Percentiles rank a stretch among this genome's conserved stretches.
These are phyloP conservation scores for Pocillopora verrucosa DNA, from an alignment of 64 coral and sea anemone genomes.

Conservation along the genomic window DNA sequence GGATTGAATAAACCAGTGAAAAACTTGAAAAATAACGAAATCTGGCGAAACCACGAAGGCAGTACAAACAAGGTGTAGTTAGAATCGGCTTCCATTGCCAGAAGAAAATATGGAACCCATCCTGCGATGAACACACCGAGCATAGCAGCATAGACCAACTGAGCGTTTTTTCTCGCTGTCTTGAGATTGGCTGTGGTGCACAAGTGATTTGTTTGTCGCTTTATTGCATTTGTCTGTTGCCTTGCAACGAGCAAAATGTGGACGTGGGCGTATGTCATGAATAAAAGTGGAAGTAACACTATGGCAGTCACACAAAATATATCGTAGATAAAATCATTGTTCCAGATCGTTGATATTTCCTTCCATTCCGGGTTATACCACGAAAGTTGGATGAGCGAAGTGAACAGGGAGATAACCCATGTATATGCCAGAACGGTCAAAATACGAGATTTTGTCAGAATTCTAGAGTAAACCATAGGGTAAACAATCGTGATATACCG, in stretches of 20 bases:
- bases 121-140: neutral
- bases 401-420: slow-evolving; percentile 6
- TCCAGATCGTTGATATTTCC: neutral
- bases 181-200: neutral
- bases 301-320: neutral
- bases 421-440: neutral
- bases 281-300: neutral
- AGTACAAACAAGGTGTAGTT: neutral
- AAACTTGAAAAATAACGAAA: neutral
- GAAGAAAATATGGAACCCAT: neutral
- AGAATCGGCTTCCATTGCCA: neutral
- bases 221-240: neutral
- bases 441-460: slow-evolving; percentile 10
- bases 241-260: slow-evolving; percentile 8
- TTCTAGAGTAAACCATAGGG: neutral
- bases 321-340: slow-evolving; percentile 9
- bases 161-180: neutral
- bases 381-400: neutral
- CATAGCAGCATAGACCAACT: neutral
- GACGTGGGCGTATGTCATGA: slow-evolving; percentile 37
- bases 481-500: slow-evolving; percentile 32
- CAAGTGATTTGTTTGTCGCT: neutral
- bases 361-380: neutral
- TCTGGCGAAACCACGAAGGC: neutral
- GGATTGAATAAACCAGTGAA: slow-evolving; percentile 23